A percentile compares a stretch with the other conserved stretches of the same genome.
These are phyloP conservation scores for Microtus ochrogaster DNA, from an alignment of 2,113 vertebrate species.

Conservation along the genomic window DNA sequence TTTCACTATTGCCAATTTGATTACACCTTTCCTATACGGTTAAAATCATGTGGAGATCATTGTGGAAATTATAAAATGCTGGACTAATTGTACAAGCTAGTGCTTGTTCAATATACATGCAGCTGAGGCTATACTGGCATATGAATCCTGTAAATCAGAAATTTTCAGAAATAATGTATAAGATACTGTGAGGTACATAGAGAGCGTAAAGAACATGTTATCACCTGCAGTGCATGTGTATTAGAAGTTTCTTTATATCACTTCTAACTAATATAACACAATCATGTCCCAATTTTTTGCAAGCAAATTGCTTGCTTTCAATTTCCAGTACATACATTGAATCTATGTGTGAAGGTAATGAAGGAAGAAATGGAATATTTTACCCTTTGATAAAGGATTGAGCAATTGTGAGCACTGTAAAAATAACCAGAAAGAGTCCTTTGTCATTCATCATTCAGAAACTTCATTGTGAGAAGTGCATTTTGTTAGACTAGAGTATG, in stretches of 20 bases:
- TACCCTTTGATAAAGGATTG: not conserved
- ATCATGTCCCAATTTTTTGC: not conserved
- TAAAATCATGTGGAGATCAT: not conserved
- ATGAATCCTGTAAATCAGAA: not conserved
- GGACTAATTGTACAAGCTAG: not conserved
- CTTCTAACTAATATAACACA: slow-evolving; percentile 1
- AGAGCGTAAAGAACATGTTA: not conserved
- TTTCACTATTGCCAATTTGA: not conserved
- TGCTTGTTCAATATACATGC: not conserved
- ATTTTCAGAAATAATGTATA: not conserved
- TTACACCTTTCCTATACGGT: not conserved
- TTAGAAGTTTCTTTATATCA: not conserved
- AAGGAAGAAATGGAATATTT: not conserved
- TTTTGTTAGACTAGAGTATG: not conserved
- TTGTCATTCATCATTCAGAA: not conserved
- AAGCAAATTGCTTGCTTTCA: not conserved
- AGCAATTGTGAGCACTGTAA: not conserved
- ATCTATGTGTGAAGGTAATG: not conserved
- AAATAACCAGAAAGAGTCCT: not conserved
- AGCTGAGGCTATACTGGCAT: not conserved
- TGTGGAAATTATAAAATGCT: not conserved
- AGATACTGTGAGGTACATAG: not conserved
- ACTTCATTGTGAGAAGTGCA: not conserved
- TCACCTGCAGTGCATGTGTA: not conserved
- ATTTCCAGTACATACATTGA: not conserved